These are phyloP conservation scores for Nymphalis io DNA, from an alignment of 1,140 invertebrate species.

Conservation along the genomic window DNA sequence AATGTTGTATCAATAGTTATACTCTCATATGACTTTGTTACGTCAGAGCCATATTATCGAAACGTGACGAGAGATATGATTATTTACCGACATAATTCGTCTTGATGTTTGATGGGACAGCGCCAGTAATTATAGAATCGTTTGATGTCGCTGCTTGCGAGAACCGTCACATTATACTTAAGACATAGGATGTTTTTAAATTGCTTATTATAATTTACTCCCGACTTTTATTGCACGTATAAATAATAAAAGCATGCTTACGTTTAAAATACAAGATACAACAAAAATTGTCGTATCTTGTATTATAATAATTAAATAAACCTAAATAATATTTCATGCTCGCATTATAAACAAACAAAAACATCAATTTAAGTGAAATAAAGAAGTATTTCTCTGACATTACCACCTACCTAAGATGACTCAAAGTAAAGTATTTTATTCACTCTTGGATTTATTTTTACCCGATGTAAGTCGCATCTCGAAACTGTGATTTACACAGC, in stretches of 20 bases:
- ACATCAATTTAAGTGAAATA: too few species aligned
- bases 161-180: not conserved
- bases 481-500: slow-evolving; percentile 22
- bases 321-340: too few species aligned
- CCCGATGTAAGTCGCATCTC: slow-evolving; percentile 6
- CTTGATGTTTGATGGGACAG: slow-evolving; percentile 8
- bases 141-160: slow-evolving; percentile 8
- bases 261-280: too few species aligned
- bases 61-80: slow-evolving; percentile 21
- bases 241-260: too few species aligned
- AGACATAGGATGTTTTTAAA: slow-evolving; percentile 1
- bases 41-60: slow-evolving; percentile 13
- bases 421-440: slow-evolving; percentile 3
- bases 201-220: not conserved
- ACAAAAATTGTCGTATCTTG: too few species aligned
- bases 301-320: too few species aligned
- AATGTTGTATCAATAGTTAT: slow-evolving; percentile 16
- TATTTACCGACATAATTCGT: slow-evolving; percentile 21
- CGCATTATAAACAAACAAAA: too few species aligned
- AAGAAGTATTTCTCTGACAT: too few species aligned
- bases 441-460: slow-evolving; percentile 14
- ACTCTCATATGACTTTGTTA: slow-evolving; percentile 6
- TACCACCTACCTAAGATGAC: not conserved
- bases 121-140: slow-evolving; percentile 15
- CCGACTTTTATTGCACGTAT: not conserved